These are phyloP conservation scores for Linepithema humile DNA, from an alignment of 1,140 invertebrate species.

Conservation along the genomic window DNA sequence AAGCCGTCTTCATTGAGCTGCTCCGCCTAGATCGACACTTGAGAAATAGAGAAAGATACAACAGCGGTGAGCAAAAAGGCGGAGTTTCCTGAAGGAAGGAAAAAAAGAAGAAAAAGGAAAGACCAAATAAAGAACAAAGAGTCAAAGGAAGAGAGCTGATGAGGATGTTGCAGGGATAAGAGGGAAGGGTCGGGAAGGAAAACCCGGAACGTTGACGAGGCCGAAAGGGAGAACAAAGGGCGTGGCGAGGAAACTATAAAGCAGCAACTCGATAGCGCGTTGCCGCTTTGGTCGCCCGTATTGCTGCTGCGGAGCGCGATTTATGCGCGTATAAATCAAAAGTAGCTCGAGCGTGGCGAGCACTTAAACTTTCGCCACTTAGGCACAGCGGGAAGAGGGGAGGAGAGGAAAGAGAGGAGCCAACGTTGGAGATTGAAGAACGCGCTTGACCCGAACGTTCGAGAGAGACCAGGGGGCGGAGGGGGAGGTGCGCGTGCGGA, in stretches of 20 bases:
- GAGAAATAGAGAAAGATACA: not conserved
- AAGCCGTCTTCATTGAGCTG: conserved; percentile 7
- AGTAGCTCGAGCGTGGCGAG: conserved; percentile 32
- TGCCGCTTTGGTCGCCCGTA: conserved; percentile 18
- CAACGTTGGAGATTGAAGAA: not conserved
- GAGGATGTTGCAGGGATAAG: not conserved
- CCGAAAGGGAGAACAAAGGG: conserved; percentile 16
- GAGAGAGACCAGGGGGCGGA: not conserved
- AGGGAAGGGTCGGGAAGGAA: not conserved
- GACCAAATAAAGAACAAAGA: not conserved
- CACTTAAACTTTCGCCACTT: conserved; percentile 45
- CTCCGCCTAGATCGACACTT: not conserved
- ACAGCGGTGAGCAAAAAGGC: not conserved
- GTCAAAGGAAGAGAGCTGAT: conserved; percentile 20
- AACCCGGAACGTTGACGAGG: not conserved
- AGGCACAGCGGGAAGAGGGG: not conserved
- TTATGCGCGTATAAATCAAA: conserved; percentile 67
- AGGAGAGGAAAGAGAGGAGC: not conserved
- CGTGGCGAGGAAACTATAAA: conserved; percentile 42
- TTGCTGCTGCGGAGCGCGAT: conserved; percentile 18
- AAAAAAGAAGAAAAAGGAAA: not conserved
- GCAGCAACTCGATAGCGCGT: not conserved
- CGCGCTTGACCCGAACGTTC: not conserved
- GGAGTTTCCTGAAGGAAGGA: not conserved
- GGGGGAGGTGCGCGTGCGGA: not conserved